Evolutionary conservation across 2,113 vertebrate species (phyloP).

Genomic region (Maccullochella peelii): DNA sequence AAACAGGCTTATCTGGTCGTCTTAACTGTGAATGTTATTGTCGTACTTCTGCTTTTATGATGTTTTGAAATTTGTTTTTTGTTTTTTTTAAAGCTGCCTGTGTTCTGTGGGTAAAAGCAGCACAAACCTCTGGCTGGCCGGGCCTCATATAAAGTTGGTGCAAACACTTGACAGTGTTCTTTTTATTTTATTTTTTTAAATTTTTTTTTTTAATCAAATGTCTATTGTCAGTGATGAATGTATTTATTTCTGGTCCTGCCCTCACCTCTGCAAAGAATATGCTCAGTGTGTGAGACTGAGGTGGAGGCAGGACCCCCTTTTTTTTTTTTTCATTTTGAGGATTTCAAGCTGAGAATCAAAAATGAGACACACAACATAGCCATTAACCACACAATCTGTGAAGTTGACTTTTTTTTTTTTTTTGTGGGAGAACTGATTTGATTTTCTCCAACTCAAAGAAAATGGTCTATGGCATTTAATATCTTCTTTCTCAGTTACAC

Average conservation of each 20-base stretch:
- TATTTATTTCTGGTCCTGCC: constrained; percentile 97
- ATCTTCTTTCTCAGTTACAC: constrained; percentile 69
- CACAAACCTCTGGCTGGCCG: constrained; percentile 86
- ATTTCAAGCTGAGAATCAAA: constrained; percentile 86
- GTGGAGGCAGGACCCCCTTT: constrained; percentile 75
- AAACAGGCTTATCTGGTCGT: constrained; percentile 76
- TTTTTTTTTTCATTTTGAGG: constrained; percentile 74
- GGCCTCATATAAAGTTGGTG: constrained; percentile 93
- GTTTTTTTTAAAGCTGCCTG: constrained; percentile 59
- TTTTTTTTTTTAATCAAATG: too few relatives aligned
- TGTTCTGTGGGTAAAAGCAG: constrained; percentile 75
- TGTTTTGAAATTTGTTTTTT: constrained; percentile 37
- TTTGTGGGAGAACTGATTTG: constrained; percentile 81
- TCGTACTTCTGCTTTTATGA: constrained; percentile 63
- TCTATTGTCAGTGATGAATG: constrained; percentile 98
- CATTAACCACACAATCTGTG: constrained; percentile 95
- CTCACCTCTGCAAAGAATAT: constrained; percentile 88
- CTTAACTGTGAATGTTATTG: constrained; percentile 83
- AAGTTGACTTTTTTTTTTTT: constrained; percentile 79
- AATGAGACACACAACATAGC: constrained; percentile 90
- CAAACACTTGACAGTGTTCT: constrained; percentile 97
- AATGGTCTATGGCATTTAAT: constrained; percentile 75
- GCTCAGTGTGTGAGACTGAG: constrained; percentile 84
- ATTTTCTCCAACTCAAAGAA: constrained; percentile 60
- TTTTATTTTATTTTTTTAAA: too few relatives aligned